These are phyloP conservation scores for Glomeris maerens DNA, from an alignment of 1,140 invertebrate genomes.

Conservation along the genomic window DNA sequence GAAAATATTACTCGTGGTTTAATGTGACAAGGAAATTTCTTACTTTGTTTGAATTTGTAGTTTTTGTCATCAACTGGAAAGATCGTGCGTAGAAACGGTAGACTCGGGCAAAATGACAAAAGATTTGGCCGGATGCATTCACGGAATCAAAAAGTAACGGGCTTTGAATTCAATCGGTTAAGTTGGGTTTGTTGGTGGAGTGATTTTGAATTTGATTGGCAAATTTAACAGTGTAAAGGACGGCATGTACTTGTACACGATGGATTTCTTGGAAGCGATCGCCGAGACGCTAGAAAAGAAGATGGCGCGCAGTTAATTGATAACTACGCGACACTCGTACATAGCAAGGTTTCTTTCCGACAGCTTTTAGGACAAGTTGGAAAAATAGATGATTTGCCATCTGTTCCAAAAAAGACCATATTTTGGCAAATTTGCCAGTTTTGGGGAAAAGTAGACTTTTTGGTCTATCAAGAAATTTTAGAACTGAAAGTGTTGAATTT, in stretches of 20 bases:
- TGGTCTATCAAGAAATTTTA: no score
- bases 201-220: background rate
- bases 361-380: no score
- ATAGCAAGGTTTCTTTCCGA: no score
- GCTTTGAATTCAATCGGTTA: no score
- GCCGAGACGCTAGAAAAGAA: slow-evolving; percentile 54
- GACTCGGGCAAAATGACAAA: slow-evolving; percentile 83
- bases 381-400: no score
- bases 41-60: slow-evolving; percentile 24
- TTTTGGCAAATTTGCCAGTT: no score
- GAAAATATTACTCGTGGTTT: background rate
- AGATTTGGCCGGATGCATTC: slow-evolving; percentile 75
- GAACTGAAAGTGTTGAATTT: no score
- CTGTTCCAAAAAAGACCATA: no score
- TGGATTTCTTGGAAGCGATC: slow-evolving; percentile 70
- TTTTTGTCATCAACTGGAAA: slow-evolving; percentile 42
- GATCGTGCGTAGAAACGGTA: slow-evolving; percentile 69
- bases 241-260: slow-evolving; percentile 65
- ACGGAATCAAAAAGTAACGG: slow-evolving; percentile 42
- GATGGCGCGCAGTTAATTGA: no score
- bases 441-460: no score
- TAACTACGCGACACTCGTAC: no score
- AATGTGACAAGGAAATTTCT: background rate
- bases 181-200: no score
- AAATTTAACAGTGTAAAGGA: slow-evolving; percentile 48